Evolutionary conservation across 2,888 invertebrate genomes (phyloP).

Genomic region (Calameuta idolon): DNA sequence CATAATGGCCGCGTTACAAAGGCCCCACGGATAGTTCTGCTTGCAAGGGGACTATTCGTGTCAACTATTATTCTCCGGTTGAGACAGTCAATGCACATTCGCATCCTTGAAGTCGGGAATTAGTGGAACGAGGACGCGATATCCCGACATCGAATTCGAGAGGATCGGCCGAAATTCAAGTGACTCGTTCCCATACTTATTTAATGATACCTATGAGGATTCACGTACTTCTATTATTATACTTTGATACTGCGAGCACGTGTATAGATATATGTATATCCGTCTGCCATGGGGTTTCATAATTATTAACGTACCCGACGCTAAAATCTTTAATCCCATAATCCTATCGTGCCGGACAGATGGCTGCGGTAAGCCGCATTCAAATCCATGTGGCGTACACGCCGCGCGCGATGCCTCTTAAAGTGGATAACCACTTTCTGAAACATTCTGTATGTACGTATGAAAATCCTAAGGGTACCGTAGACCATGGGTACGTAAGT

Average conservation of each 20-base stretch:
- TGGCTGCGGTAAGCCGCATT: slow-evolving; percentile 42
- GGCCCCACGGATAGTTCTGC: slow-evolving; percentile 19
- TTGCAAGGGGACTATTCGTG: slow-evolving; percentile 41
- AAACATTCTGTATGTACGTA: neutral
- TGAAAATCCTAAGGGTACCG: neutral
- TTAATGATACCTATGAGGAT: neutral
- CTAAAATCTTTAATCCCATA: slow-evolving; percentile 49
- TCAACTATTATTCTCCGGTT: slow-evolving; percentile 50
- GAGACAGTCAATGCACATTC: slow-evolving; percentile 36
- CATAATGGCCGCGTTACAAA: slow-evolving; percentile 36
- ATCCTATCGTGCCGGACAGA: slow-evolving; percentile 49
- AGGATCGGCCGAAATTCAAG: neutral
- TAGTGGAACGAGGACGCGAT: slow-evolving; percentile 59
- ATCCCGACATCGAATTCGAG: neutral
- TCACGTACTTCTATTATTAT: neutral
- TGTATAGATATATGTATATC: neutral
- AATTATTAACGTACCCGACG: slow-evolving; percentile 46
- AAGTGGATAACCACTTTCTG: neutral
- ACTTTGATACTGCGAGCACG: neutral
- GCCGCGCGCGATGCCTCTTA: slow-evolving; percentile 13
- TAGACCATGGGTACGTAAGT: neutral
- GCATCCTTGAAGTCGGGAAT: slow-evolving; percentile 60
- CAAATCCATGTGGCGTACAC: slow-evolving; percentile 25
- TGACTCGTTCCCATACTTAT: neutral
- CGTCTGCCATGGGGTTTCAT: slow-evolving; percentile 21